Percentiles rank a stretch among this genome's conserved stretches.
These are phyloP conservation scores for Perithous albicinctus DNA, from an alignment of 2,888 invertebrate species.

Conservation along the genomic window DNA sequence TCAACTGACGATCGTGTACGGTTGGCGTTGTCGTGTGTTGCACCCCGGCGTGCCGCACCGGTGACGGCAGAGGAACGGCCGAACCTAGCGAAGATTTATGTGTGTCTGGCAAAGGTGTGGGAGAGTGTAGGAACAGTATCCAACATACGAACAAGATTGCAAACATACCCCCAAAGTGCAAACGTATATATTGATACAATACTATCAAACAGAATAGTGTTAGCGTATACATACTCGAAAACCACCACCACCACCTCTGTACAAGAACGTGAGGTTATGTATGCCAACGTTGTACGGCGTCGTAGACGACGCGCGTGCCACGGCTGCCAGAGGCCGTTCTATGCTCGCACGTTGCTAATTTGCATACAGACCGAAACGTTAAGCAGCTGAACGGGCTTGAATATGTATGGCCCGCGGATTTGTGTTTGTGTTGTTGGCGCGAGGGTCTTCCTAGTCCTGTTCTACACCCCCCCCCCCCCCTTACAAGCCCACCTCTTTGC, in stretches of 20 bases:
- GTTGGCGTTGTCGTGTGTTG: slow-evolving; percentile 35
- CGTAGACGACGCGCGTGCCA: slow-evolving; percentile 58
- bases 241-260: background rate
- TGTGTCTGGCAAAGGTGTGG: slow-evolving; percentile 22
- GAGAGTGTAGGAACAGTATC: slow-evolving; percentile 21
- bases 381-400: slow-evolving; percentile 73
- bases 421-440: slow-evolving; percentile 68
- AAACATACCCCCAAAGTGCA: slow-evolving; percentile 19
- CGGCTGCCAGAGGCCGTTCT: slow-evolving; percentile 35
- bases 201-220: slow-evolving; percentile 23
- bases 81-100: slow-evolving; percentile 55
- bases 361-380: slow-evolving; percentile 76
- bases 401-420: slow-evolving; percentile 75
- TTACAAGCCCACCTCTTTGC: slow-evolving; percentile 17
- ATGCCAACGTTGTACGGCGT: slow-evolving; percentile 22
- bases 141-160: slow-evolving; percentile 16
- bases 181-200: slow-evolving; percentile 33
- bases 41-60: slow-evolving; percentile 25
- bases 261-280: slow-evolving; percentile 49
- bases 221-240: slow-evolving; percentile 21
- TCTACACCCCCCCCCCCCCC: background rate
- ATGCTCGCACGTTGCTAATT: slow-evolving; percentile 69
- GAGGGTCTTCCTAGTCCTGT: slow-evolving; percentile 35
- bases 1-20: slow-evolving; percentile 24
- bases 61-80: slow-evolving; percentile 20